These are phyloP conservation scores for Oreochromis spilurus DNA, from an alignment of 2,113 vertebrate genomes.

Conservation along the genomic window DNA sequence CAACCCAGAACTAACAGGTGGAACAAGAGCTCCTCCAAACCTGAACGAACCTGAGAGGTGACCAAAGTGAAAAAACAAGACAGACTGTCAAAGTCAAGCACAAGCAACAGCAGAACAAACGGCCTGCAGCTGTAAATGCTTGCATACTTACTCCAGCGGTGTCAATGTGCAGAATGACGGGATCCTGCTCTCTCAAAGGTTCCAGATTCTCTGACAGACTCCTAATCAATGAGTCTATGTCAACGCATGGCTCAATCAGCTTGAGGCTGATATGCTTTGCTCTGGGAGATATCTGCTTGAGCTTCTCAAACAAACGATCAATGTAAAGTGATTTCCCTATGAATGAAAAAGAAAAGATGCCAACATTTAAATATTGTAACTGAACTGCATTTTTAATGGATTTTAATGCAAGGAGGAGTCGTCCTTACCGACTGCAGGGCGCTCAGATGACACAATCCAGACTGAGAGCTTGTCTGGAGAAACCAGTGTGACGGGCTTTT, in stretches of 20 bases:
- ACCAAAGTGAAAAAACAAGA: not conserved
- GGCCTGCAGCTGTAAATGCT: not conserved
- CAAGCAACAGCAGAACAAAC: not conserved
- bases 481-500: not conserved
- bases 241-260: conserved; percentile 62
- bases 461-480: conserved; percentile 65
- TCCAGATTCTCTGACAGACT: conserved; percentile 45
- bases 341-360: not conserved
- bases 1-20: conserved; percentile 66
- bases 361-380: not conserved
- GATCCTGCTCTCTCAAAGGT: conserved; percentile 46
- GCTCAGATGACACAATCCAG: conserved; percentile 69
- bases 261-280: conserved; percentile 50
- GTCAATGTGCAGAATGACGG: conserved; percentile 70
- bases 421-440: conserved; percentile 72
- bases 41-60: conserved; percentile 49
- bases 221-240: conserved; percentile 53
- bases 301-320: conserved; percentile 61
- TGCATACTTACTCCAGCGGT: conserved; percentile 55
- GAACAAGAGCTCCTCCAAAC: conserved; percentile 70
- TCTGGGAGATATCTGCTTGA: conserved; percentile 9
- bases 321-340: conserved; percentile 75
- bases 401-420: not conserved
- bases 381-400: not conserved
- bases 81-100: not conserved